Evolutionary conservation across 2,797 vertebrate genomes (phyloP).

Genomic region (Parambassis ranga): DNA sequence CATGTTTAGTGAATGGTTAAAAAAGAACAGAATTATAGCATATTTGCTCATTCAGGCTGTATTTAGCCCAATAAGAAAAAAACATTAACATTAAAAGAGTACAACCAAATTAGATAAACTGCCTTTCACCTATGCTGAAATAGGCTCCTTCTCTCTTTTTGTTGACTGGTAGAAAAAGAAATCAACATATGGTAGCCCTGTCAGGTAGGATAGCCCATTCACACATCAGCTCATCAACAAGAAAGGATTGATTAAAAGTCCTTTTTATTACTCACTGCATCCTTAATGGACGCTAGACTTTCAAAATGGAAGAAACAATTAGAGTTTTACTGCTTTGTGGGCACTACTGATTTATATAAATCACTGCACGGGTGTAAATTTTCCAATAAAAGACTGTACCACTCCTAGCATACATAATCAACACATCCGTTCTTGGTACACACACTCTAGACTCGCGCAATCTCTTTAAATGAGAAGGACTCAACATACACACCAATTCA

Average conservation of each 20-base stretch:
- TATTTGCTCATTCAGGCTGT: background rate
- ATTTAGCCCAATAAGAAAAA: slow-evolving; percentile 9
- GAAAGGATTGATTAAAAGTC: slow-evolving; percentile 86
- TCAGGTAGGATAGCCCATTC: slow-evolving; percentile 75
- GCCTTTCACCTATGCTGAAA: slow-evolving; percentile 40
- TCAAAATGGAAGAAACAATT: slow-evolving; percentile 87
- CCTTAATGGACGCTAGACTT: slow-evolving; percentile 85
- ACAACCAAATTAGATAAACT: slow-evolving; percentile 11
- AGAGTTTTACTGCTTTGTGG: slow-evolving; percentile 85
- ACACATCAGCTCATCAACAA: slow-evolving; percentile 82
- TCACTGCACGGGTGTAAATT: slow-evolving; percentile 84
- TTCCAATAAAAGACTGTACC: slow-evolving; percentile 80
- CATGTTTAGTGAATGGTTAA: background rate
- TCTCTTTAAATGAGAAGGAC: slow-evolving; percentile 69
- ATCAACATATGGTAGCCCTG: slow-evolving; percentile 72
- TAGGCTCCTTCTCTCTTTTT: slow-evolving; percentile 45
- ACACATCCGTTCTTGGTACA: slow-evolving; percentile 71
- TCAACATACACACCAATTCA: slow-evolving; percentile 58
- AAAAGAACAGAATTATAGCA: background rate
- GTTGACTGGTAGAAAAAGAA: slow-evolving; percentile 67
- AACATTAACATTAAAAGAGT: background rate
- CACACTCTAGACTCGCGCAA: slow-evolving; percentile 60
- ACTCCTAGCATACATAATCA: slow-evolving; percentile 82
- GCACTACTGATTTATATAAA: slow-evolving; percentile 86
- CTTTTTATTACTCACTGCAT: slow-evolving; percentile 83